phyloP scores from a whole-genome alignment of 1,140 invertebrate genomes.

The Cryptotermes secundus region DNA sequence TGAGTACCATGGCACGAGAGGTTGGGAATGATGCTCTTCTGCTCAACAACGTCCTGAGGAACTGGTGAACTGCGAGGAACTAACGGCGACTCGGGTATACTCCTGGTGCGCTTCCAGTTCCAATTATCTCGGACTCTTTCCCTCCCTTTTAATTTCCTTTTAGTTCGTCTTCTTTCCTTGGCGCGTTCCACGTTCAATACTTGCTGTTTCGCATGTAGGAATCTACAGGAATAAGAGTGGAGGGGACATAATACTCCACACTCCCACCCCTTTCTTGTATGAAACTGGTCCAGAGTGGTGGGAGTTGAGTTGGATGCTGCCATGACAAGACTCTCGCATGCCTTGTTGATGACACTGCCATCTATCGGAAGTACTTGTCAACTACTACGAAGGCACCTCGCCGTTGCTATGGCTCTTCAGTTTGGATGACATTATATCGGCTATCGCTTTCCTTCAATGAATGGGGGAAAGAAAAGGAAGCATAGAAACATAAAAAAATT shows the following conservation, averaged over 20 bases:
- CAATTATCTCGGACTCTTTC: background rate
- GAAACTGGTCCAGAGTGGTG: background rate
- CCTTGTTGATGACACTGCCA: constrained; percentile 34
- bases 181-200: constrained; percentile 1
- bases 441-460: background rate
- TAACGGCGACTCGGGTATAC: background rate
- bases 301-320: constrained; percentile 10
- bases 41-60: background rate
- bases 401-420: background rate
- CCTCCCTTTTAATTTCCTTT: background rate
- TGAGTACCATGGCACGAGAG: constrained; percentile 1
- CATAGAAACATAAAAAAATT: background rate
- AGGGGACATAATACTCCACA: background rate
- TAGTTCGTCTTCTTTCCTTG: background rate
- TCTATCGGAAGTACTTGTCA: constrained; percentile 31
- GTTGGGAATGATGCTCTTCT: background rate
- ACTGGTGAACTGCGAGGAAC: background rate
- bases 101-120: background rate
- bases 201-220: background rate
- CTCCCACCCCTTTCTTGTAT: background rate
- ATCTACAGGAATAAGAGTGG: background rate
- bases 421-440: background rate
- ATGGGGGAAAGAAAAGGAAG: background rate
- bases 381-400: constrained; percentile 28
- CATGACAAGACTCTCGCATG: background rate